Conservation (phyloP, 2,113 vertebrate species). For the Oreochromis aureus region DNA sequence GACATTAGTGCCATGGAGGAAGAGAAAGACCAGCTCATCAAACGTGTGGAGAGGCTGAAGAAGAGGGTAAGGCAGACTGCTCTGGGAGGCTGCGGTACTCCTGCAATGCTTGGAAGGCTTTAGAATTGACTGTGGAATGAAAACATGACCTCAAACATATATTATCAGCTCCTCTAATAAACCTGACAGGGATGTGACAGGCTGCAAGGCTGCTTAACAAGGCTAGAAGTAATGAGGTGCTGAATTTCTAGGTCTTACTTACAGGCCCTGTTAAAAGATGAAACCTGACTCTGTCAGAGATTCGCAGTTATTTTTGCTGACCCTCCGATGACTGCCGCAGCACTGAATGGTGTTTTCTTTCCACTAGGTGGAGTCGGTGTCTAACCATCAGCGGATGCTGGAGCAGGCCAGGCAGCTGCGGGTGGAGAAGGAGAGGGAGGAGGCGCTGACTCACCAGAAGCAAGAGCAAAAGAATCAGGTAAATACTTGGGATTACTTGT, state of each 20-base stretch:
- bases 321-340: neutral
- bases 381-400: constrained; percentile 93
- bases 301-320: constrained; percentile 13
- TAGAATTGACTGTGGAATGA: constrained; percentile 73
- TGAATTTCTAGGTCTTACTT: constrained; percentile 30
- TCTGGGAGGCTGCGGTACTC: neutral
- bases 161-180: constrained; percentile 61
- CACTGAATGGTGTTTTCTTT: neutral
- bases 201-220: constrained; percentile 56
- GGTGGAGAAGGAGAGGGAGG: constrained; percentile 92
- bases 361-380: constrained; percentile 95
- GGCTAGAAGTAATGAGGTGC: constrained; percentile 36
- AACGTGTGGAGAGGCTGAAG: constrained; percentile 92
- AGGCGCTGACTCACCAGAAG: constrained; percentile 87
- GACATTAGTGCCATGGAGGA: constrained; percentile 96
- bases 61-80: constrained; percentile 81
- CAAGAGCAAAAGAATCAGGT: constrained; percentile 97
- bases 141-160: constrained; percentile 73
- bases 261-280: constrained; percentile 32
- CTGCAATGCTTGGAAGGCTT: constrained; percentile 55
- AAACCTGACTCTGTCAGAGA: constrained; percentile 31
- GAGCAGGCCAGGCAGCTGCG: constrained; percentile 91
- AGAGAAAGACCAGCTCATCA: constrained; percentile 93
- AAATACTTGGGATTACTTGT: neutral
- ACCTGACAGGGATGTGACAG: constrained; percentile 63